Evolutionary conservation across 2,113 vertebrate genomes (phyloP), one percentile per base, ranked within the genome.

Genomic region (Chamaetylas fuelleborni): DNA sequence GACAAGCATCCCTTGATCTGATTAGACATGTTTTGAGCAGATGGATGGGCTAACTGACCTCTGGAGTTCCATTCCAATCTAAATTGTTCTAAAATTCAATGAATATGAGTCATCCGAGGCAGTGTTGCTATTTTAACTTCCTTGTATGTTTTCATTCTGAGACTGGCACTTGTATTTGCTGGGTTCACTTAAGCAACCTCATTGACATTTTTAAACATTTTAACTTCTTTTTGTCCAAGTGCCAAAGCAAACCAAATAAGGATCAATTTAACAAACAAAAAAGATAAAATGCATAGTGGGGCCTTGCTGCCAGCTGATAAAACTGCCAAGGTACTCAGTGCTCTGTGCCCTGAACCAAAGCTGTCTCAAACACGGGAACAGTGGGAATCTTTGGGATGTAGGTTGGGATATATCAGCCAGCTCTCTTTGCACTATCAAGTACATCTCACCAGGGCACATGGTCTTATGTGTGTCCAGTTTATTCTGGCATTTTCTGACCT

Each of bases 21-120:
- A 81, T 91, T 81, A 90, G 88, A 61, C 51, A 53, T 28, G 42
- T 81, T 95, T 91, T 70, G 85, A 91, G 60, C 38, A 87, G 69
- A 77, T 73, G 33, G 36, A 87, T 89, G 31, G 47, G 47, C n/a
- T 70, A 81, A 36, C 45, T 81, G 88, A 91, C 64, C 90, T 91
- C 87, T 61, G 42, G 64, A 87, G 72, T 28, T 93, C 60, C 36
- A 50, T 80, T 84, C 45, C 78, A 66, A 81, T 33, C 20, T 14
- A 77, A 69, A 81, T 29, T 40, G 31, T 78, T 93, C 72, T 65
- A 77, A 80, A 81, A 83, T 80, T 94, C 77, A 36, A 48, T 40
- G 56, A 84, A 51, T 48, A 50, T 31, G 73, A 81, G 47, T 72
- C 50, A 87, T 65, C 57, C 7, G 9, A 83, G 36, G 36, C 50